Evolutionary conservation across 2,888 invertebrate genomes (phyloP).

Genomic region (Dysmachus trigonus): DNA sequence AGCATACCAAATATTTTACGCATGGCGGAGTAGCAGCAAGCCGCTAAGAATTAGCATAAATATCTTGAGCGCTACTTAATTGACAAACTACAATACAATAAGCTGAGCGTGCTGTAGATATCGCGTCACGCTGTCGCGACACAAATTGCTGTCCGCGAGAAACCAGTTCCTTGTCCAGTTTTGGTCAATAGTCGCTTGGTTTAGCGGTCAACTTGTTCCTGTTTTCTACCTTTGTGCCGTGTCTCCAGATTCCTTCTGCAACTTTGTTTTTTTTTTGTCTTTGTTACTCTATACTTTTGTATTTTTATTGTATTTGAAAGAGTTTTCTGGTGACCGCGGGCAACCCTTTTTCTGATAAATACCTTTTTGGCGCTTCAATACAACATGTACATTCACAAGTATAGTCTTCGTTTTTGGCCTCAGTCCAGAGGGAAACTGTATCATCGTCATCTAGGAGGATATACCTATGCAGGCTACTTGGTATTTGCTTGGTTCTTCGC

Average conservation of each 20-base stretch:
- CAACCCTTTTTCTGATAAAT: not conserved
- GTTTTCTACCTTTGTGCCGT: not conserved
- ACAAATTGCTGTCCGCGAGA: slow-evolving; percentile 29
- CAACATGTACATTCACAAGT: not conserved
- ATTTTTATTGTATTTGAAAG: not conserved
- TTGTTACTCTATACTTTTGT: not conserved
- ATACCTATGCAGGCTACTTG: too few relatives aligned
- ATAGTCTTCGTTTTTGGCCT: not conserved
- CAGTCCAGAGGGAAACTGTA: not conserved
- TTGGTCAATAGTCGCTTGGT: slow-evolving; percentile 27
- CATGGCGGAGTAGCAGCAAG: not conserved
- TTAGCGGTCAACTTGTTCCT: slow-evolving; percentile 37
- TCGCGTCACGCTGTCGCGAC: slow-evolving; percentile 26
- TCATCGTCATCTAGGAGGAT: not conserved
- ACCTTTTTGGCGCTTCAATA: not conserved
- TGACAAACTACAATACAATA: slow-evolving; percentile 8
- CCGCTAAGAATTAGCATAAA: slow-evolving; percentile 21
- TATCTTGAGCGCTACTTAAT: not conserved
- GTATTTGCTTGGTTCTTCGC: not conserved
- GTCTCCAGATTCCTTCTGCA: not conserved
- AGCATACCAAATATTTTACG: not conserved
- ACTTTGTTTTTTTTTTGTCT: not conserved
- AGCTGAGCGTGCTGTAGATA: slow-evolving; percentile 19
- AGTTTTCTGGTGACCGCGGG: not conserved
- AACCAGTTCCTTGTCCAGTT: slow-evolving; percentile 32